phyloP scores from a whole-genome alignment of 2,797 vertebrate species.

The Phoxinus dragarum region DNA sequence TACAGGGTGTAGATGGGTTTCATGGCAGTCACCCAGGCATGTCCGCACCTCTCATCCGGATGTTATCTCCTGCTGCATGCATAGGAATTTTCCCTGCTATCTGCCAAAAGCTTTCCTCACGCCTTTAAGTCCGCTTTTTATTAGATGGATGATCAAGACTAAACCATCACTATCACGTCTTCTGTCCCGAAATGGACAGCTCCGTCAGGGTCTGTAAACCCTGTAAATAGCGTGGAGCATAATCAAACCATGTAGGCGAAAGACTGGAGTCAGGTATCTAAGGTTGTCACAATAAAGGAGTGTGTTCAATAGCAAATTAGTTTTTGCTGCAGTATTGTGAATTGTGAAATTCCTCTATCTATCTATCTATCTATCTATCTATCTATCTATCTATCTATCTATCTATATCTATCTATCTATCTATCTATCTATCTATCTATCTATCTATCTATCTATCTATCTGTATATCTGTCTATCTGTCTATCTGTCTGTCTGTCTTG shows the following conservation, averaged over 20 bases:
- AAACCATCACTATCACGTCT: background rate
- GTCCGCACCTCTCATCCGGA: conserved; percentile 9
- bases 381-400: background rate
- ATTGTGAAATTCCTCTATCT: background rate
- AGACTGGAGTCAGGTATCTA: background rate
- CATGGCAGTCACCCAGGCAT: conserved; percentile 39
- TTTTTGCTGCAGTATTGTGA: background rate
- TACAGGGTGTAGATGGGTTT: conserved; percentile 41
- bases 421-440: too few relatives aligned
- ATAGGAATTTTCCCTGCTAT: conserved; percentile 5
- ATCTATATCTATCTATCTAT: background rate
- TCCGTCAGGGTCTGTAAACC: conserved; percentile 34
- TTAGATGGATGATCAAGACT: conserved; percentile 39
- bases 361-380: background rate
- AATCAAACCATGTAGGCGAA: conserved; percentile 22
- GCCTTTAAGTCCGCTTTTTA: conserved; percentile 35
- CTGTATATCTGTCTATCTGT: too few relatives aligned
- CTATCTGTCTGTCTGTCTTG: too few relatives aligned
- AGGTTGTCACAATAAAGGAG: conserved; percentile 16
- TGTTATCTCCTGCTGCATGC: conserved; percentile 32
- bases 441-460: too few relatives aligned
- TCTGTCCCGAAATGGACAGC: conserved; percentile 28
- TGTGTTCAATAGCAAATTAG: background rate
- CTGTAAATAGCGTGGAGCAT: conserved; percentile 25
- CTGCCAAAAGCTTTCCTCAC: conserved; percentile 20